Base-by-base conservation (phyloP, 2,888 invertebrate species). In the Geotrupes spiniger region DNA sequence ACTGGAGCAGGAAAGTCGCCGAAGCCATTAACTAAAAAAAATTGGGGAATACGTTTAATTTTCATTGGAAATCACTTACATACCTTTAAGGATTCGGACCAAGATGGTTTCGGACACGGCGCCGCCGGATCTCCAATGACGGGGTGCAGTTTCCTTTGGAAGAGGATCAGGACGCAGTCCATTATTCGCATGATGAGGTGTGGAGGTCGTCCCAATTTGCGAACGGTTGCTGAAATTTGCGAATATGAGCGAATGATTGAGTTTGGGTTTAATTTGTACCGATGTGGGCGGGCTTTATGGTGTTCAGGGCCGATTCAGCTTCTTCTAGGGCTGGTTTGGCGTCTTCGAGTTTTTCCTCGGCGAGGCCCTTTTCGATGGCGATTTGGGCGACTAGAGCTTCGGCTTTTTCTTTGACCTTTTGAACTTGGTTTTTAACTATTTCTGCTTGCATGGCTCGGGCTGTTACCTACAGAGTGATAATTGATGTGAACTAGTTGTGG, bases 101-200 rank as follows among this genome's bases (percentile, higher is more conserved):
- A 97, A 0, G 95, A 95, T 2, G 97, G 96, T 66, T 94, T 96
- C 1, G 92, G 88, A 66, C 92, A 92, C 1, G 87, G 83, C 1
- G 87, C 83, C 21, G 90, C 82, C 1, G 84, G 81, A 68, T 97
- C 97, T 2, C 85, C 79, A 59, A 87, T 83, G 3, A 90, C 82
- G 0, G 90, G 82, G 69, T 94, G 92, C 36, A 95, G 69, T 71
- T 87, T 87, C 53, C 92, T 81, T 76, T 95, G 94, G 69, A 97
- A 97, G 15, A 97, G 75, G 60, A 97, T 88, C 60, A 96, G 70
- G 1, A 95, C 96, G 68, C 92, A 93, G 71, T 97, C 97, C 97
- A 97, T 97, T 60, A 97, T 97, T 53, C 96, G 81, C 96, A 97
- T 91, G 64, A 97, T 97, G 6, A 97, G 77, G 76, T 96, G 96